Evolutionary conservation across 2,797 vertebrate genomes (phyloP), one percentile per base, ranked within the genome.

Genomic region (Saxicola maurus): DNA sequence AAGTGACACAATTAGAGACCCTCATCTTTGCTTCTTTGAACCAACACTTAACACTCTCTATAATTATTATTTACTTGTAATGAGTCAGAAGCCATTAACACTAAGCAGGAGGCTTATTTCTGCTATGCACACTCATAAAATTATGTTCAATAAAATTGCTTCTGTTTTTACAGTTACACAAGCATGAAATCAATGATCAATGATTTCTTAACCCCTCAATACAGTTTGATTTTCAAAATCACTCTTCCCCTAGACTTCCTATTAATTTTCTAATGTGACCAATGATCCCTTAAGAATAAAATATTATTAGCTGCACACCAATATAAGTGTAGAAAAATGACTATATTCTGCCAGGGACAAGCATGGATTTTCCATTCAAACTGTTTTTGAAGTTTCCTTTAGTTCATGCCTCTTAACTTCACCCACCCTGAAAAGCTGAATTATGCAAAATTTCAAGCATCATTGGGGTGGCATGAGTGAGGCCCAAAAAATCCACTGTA

Each of bases 121-220:
- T 93, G 60, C 46, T 59, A 12, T 48, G 53, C 28, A 23, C 11
- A 60, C 37, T 45, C 43, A 38, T 15, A 13, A 85, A 93, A 91
- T 66, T 23, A 75, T 78, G 17, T 56, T 80, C 59, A 87, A 59
- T 48, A 71, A 33, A 92, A 91, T 82, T 77, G 24, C 30, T 94
- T 93, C 53, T 91, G 42, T 45, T 95, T 87, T 89, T 82, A 42
- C 65, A 82, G 69, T 83, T 76, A 40, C 20, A 61, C 23, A 25
- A 69, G 81, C 91, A 65, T 65, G 55, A 89, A 93, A 86, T 75
- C 87, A 64, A 78, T 91, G 60, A 88, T 53, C 86, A 90, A 82
- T 92, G 62, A 92, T 84, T 92, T 91, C 92, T 91, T 90, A 92
- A 72, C 68, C 51, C 60, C 64, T 89, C 35, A 17, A 68, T 69